Conservation (phyloP, 2,888 invertebrate genomes). For the Stenodera caucasica region DNA sequence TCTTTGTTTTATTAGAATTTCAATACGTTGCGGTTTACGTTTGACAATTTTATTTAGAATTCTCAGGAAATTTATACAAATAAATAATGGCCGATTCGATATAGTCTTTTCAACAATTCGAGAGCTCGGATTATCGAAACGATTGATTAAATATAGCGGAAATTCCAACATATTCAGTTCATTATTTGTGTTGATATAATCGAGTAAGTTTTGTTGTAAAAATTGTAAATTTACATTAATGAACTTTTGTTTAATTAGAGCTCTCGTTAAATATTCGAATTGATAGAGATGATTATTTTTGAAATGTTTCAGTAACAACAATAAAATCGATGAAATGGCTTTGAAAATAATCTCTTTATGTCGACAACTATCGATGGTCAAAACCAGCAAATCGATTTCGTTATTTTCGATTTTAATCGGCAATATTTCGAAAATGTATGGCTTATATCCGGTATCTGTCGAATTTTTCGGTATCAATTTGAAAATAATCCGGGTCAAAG, state of each 20-base stretch:
- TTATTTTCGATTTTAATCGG: background rate
- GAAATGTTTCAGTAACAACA: conserved; percentile 26
- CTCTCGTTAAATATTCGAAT: conserved; percentile 23
- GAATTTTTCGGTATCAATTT: background rate
- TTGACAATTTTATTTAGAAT: conserved; percentile 25
- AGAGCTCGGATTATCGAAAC: background rate
- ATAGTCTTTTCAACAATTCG: background rate
- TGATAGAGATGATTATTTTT: conserved; percentile 26
- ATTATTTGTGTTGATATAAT: conserved; percentile 1
- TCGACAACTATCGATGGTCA: conserved; percentile 8
- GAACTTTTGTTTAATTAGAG: too few relatives aligned
- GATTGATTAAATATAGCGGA: conserved; percentile 4
- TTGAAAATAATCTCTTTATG: conserved; percentile 24
- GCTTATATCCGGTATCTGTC: background rate
- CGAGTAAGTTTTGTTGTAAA: background rate
- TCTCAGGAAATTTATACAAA: conserved; percentile 20
- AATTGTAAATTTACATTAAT: background rate
- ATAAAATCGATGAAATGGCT: conserved; percentile 20
- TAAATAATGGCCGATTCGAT: conserved; percentile 12
- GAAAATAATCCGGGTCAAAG: conserved; percentile 15
- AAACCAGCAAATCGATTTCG: background rate
- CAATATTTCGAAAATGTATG: conserved; percentile 2
- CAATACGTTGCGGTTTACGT: conserved; percentile 9
- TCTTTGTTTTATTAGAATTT: background rate
- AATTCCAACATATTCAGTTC: conserved; percentile 7